A percentile compares a stretch with the other conserved stretches of the same genome.
phyloP scores from a whole-genome alignment of 1,140 invertebrate genomes.

The Drosophila melanogaster region DNA sequence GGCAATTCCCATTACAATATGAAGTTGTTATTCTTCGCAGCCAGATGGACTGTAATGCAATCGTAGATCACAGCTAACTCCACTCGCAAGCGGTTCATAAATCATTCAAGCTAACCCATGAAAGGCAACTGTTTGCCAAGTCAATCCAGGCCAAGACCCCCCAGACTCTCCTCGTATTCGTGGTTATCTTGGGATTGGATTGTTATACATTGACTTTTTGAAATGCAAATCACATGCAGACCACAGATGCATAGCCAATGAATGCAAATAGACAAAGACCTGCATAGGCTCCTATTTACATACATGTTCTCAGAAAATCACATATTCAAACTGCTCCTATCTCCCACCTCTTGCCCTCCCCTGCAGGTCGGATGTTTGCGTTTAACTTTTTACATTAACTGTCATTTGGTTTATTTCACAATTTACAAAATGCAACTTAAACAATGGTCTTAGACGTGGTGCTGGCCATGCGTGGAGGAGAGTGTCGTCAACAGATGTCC shows the following conservation, averaged over 20 bases:
- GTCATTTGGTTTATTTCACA: constrained; percentile 64
- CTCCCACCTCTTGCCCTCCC: constrained; percentile 17
- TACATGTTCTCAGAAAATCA: constrained; percentile 23
- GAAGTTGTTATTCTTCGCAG: constrained; percentile 7
- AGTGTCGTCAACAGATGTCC: constrained; percentile 21
- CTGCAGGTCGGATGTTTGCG: constrained; percentile 30
- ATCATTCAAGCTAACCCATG: constrained; percentile 30
- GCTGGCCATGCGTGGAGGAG: constrained; percentile 17
- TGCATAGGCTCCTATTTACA: constrained; percentile 45
- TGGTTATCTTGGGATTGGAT: constrained; percentile 15
- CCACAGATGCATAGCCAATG: constrained; percentile 41
- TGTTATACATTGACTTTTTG: constrained; percentile 46
- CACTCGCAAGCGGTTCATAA: constrained; percentile 24
- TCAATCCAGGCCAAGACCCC: constrained; percentile 34
- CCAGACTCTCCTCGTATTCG: neutral
- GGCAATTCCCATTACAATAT: constrained; percentile 24
- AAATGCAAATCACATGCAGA: constrained; percentile 63
- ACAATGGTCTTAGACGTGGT: constrained; percentile 45
- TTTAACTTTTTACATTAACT: constrained; percentile 74
- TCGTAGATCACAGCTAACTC: constrained; percentile 15
- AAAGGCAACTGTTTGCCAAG: constrained; percentile 39
- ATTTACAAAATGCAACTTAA: constrained; percentile 69
- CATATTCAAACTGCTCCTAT: constrained; percentile 31
- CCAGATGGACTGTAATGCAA: constrained; percentile 13
- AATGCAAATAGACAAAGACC: constrained; percentile 56